A percentile compares a stretch with the other conserved stretches of the same genome.
phyloP scores from a whole-genome alignment of 2,113 vertebrate genomes.

The Gila orcuttii region DNA sequence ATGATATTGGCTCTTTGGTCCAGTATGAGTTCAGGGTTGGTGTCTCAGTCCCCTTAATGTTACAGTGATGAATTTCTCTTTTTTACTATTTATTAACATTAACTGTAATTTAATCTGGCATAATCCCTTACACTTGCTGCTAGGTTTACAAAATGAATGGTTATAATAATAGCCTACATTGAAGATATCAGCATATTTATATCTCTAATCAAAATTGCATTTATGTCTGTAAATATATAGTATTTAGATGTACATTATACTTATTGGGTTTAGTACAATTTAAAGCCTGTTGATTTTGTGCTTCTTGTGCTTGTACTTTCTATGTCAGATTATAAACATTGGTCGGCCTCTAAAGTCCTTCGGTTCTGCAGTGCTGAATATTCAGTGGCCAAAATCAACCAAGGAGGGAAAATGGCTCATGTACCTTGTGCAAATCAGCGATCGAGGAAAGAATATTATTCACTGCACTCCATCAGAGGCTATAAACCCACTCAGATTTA shows the following conservation, averaged over 20 bases:
- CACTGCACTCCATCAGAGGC: conserved; percentile 80
- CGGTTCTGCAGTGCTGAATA: conserved; percentile 84
- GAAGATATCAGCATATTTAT: not conserved
- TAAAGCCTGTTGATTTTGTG: not conserved
- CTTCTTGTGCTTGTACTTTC: not conserved
- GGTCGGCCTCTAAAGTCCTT: conserved; percentile 89
- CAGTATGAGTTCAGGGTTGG: conserved; percentile 89
- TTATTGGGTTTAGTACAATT: not conserved
- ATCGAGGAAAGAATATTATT: conserved; percentile 78
- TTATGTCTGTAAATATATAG: not conserved
- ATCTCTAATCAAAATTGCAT: not conserved
- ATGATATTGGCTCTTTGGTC: conserved; percentile 84
- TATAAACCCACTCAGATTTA: conserved; percentile 72
- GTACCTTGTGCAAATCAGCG: conserved; percentile 86
- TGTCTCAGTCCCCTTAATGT: not conserved
- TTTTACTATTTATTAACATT: not conserved
- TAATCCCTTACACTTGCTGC: not conserved
- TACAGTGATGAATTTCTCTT: not conserved
- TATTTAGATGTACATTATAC: not conserved
- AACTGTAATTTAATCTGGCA: not conserved
- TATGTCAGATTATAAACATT: conserved; percentile 84
- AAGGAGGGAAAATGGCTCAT: conserved; percentile 86
- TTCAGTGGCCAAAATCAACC: conserved; percentile 90
- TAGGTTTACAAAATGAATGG: not conserved
- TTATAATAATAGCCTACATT: not conserved